A percentile compares a stretch with the other conserved stretches of the same genome.
phyloP scores from a whole-genome alignment of 1,140 invertebrate genomes.

The Drosophila kurseongensis region DNA sequence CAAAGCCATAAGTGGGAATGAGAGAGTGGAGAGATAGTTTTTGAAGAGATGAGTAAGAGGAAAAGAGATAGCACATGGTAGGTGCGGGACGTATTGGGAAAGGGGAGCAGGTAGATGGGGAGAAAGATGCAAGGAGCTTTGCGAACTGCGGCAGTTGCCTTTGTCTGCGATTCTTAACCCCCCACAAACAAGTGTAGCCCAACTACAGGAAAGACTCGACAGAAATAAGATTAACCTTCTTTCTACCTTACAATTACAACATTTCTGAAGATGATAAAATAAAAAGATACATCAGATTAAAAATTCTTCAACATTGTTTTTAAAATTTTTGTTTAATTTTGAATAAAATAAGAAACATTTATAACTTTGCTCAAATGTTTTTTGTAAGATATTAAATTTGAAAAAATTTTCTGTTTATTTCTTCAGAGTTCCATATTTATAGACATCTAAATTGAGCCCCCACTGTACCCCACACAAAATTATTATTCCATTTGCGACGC shows the following conservation, averaged over 20 bases:
- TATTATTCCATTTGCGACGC: slow-evolving; percentile 1
- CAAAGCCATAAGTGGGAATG: slow-evolving; percentile 24
- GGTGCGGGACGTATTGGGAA: not conserved
- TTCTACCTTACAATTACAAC: too few species aligned
- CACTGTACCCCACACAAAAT: not conserved
- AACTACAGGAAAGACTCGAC: slow-evolving; percentile 4
- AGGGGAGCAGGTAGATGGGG: not conserved
- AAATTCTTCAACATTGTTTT: too few species aligned
- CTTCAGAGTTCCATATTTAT: not conserved
- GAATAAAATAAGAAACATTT: too few species aligned
- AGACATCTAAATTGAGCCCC: not conserved
- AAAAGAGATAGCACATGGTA: slow-evolving; percentile 20
- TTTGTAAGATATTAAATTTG: too few species aligned
- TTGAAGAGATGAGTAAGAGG: slow-evolving; percentile 10
- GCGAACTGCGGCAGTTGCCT: slow-evolving; percentile 13
- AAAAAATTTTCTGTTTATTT: not conserved
- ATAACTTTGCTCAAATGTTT: not conserved
- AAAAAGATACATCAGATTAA: too few species aligned
- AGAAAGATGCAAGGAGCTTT: slow-evolving; percentile 6
- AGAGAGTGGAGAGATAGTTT: slow-evolving; percentile 35
- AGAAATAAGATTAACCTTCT: not conserved
- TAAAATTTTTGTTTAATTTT: too few species aligned
- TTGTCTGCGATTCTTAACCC: slow-evolving; percentile 6
- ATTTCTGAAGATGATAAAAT: too few species aligned
- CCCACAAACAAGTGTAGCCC: slow-evolving; percentile 12